Conservation (phyloP, 2,797 vertebrate species). For the Pipistrellus pygmaeus region DNA sequence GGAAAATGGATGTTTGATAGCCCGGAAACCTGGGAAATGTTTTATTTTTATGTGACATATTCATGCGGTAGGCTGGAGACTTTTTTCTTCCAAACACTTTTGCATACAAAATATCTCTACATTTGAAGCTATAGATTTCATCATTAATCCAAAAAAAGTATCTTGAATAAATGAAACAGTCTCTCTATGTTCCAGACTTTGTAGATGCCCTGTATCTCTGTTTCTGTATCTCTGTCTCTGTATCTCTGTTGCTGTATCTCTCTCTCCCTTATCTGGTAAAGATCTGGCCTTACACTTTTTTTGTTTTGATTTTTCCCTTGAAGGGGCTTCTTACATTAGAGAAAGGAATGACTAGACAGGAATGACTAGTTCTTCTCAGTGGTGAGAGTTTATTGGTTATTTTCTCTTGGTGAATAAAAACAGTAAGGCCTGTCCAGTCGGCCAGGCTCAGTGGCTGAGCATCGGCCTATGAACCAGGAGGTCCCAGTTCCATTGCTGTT, state of each 20-base stretch:
- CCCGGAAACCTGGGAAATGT: neutral
- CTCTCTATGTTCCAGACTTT: neutral
- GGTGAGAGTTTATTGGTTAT: neutral
- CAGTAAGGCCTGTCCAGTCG: neutral
- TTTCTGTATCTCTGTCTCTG: too few relatives aligned
- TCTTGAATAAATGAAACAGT: neutral
- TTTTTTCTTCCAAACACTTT: neutral
- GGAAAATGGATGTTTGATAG: neutral
- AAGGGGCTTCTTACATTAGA: neutral
- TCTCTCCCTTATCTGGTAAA: neutral
- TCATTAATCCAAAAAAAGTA: neutral
- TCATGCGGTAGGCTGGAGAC: neutral
- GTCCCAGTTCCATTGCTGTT: too few relatives aligned
- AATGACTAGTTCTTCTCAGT: neutral
- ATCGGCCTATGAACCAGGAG: too few relatives aligned
- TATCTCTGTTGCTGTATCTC: too few relatives aligned
- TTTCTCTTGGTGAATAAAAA: neutral
- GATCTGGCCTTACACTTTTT: neutral
- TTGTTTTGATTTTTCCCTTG: neutral
- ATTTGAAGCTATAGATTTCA: constrained; percentile 41
- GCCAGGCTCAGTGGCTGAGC: too few relatives aligned
- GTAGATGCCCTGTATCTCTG: neutral
- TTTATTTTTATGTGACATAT: constrained; percentile 20
- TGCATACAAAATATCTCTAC: neutral
- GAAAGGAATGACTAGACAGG: neutral